These are phyloP conservation scores for Pyrrhura leucotis DNA, from an alignment of 2,797 vertebrate genomes.

Conservation along the genomic window DNA sequence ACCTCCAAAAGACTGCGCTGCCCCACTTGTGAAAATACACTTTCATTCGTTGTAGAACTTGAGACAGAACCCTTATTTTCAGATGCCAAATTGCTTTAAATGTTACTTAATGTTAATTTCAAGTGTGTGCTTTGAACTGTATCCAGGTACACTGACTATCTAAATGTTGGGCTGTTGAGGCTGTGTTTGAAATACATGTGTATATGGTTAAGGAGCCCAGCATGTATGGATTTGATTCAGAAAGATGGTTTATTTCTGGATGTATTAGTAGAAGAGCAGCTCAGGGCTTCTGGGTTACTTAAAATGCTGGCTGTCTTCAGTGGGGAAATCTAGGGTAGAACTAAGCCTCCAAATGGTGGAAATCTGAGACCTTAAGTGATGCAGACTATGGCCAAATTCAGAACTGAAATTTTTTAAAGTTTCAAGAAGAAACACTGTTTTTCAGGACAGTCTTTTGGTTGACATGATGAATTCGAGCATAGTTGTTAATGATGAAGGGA, in stretches of 20 bases:
- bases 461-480: not conserved
- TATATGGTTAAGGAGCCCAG: not conserved
- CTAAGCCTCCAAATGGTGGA: not conserved
- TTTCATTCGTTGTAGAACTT: not conserved
- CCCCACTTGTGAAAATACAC: not conserved
- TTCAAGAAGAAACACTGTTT: not conserved
- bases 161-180: not conserved
- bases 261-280: not conserved
- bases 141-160: not conserved
- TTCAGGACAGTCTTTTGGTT: not conserved
- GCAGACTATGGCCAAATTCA: not conserved
- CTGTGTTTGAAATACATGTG: not conserved
- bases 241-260: not conserved
- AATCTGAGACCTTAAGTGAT: not conserved
- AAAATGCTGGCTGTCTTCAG: not conserved
- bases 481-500: not conserved
- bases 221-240: not conserved
- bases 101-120: not conserved
- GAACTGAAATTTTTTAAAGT: not conserved
- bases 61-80: not conserved
- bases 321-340: not conserved
- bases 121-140: not conserved
- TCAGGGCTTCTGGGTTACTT: not conserved
- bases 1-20: not conserved
- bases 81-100: not conserved